Percentiles rank a stretch among this genome's conserved stretches.
Evolutionary conservation across 1,140 invertebrate genomes (phyloP).

Genomic region (Leucophenga varia): DNA sequence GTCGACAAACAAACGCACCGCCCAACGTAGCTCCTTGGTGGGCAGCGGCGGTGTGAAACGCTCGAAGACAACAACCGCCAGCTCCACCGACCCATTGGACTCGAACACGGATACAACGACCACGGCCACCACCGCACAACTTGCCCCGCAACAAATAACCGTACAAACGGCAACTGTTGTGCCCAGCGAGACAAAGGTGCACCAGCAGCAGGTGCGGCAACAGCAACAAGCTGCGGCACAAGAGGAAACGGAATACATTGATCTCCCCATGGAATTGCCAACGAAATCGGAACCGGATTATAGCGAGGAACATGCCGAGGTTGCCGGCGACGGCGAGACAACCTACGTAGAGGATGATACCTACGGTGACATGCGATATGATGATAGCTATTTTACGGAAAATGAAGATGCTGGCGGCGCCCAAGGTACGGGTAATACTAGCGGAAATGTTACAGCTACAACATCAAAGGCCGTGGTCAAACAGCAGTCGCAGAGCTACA

Average conservation of each 20-base stretch:
- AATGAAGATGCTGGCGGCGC: slow-evolving; percentile 43
- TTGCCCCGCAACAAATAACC: slow-evolving; percentile 42
- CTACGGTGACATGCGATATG: slow-evolving; percentile 55
- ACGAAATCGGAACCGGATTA: slow-evolving; percentile 57
- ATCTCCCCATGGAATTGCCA: slow-evolving; percentile 51
- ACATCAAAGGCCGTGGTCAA: slow-evolving; percentile 48
- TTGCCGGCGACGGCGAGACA: slow-evolving; percentile 44
- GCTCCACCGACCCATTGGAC: slow-evolving; percentile 27
- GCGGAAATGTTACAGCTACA: slow-evolving; percentile 34
- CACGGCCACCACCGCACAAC: slow-evolving; percentile 24
- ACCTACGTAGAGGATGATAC: slow-evolving; percentile 55
- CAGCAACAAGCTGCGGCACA: slow-evolving; percentile 25
- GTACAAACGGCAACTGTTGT: slow-evolving; percentile 45
- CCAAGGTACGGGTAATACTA: slow-evolving; percentile 30
- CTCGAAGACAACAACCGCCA: slow-evolving; percentile 23
- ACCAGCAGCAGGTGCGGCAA: slow-evolving; percentile 25
- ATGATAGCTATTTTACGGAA: slow-evolving; percentile 55
- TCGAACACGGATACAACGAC: slow-evolving; percentile 18
- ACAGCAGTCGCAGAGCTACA: slow-evolving; percentile 28
- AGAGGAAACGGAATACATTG: slow-evolving; percentile 49
- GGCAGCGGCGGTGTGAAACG: slow-evolving; percentile 28
- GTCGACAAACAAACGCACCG: slow-evolving; percentile 38
- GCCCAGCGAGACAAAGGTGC: slow-evolving; percentile 18
- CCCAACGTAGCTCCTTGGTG: slow-evolving; percentile 34
- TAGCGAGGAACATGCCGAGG: slow-evolving; percentile 48